Percentiles rank a stretch among this genome's conserved stretches.
These are phyloP conservation scores for Trididemnum clinides DNA, from an alignment of 23 tunicate genomes.

Conservation along the genomic window DNA sequence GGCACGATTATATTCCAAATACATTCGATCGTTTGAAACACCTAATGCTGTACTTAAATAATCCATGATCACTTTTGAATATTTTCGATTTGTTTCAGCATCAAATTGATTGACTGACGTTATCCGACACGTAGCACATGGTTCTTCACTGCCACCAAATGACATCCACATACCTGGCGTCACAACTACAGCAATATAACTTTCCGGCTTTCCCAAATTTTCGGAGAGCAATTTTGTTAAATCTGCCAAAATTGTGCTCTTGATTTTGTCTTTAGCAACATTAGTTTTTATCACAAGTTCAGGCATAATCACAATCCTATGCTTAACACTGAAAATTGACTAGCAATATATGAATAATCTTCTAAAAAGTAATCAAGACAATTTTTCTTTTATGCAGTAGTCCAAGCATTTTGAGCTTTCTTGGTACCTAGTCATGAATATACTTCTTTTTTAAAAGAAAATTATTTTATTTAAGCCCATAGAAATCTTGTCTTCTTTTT, in stretches of 20 bases:
- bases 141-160: conserved; percentile 61
- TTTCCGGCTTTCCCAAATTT: conserved; percentile 43
- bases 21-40: conserved; percentile 47
- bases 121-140: conserved; percentile 48
- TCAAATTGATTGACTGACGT: conserved; percentile 36
- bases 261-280: conserved; percentile 15
- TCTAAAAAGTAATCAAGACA: too few relatives aligned
- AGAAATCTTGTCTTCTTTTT: too few relatives aligned
- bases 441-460: too few relatives aligned
- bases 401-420: too few relatives aligned
- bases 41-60: conserved; percentile 30
- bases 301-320: conserved; percentile 37
- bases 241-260: conserved; percentile 21
- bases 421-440: too few relatives aligned
- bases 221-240: conserved; percentile 25
- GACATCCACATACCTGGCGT: conserved; percentile 70
- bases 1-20: conserved; percentile 27
- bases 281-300: conserved; percentile 45
- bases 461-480: too few relatives aligned
- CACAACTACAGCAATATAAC: conserved; percentile 39
- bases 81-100: conserved; percentile 19
- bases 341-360: too few relatives aligned
- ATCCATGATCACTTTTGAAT: conserved; percentile 17
- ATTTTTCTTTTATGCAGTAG: too few relatives aligned
- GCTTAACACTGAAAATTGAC: too few relatives aligned